Base-by-base conservation (phyloP, 1,140 invertebrate genomes). In the Magallana ariakensis region DNA sequence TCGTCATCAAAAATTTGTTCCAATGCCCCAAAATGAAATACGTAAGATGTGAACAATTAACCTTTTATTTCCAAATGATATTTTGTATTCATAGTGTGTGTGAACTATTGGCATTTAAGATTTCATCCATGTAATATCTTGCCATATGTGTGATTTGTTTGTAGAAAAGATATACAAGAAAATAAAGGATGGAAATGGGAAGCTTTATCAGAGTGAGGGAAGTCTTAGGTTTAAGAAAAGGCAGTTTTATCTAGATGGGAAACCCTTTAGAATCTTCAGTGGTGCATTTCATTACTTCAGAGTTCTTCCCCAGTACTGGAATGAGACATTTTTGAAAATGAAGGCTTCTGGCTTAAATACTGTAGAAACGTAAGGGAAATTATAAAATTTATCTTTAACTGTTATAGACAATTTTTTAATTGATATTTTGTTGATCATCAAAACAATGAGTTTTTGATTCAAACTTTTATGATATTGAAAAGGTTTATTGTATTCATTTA, bases 281-380 rank as follows among this genome's bases (percentile, higher is more conserved):
- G 95, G 95, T 19, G 93, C 95, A 5, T 93, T 96, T 53, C 95
- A 96, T 90, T 96, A 95, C 91, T 96, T 96, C 89, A 93, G 95
- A 13, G 92, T 95, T 84, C 93, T 95, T 83, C 95, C 95, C 4
- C 88, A 92, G 26, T 94, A 94, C 84, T 96, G 95, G 95, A 86
- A 92, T 85, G 94, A 95, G 87, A 90, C 95, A 11, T 88, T 96
- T 94, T 94, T 85, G 94, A 95, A 93, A 93, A 91, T 95, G 89
- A 92, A 95, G 90, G 95, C 94, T 54, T 92, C 92, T 85, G 95
- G 95, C 7, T 90, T 95, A n/a, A 95, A 95, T 88, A 92, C 95
- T 22, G 91, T 96, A 1, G 94, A 95, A 92, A 95, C 95, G 94
- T 95, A 93, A 92, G 91, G 91, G 53, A 2, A 82, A 22, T 54